Evolutionary conservation across 2,113 vertebrate species (phyloP).

Genomic region (Ictalurus punctatus): DNA sequence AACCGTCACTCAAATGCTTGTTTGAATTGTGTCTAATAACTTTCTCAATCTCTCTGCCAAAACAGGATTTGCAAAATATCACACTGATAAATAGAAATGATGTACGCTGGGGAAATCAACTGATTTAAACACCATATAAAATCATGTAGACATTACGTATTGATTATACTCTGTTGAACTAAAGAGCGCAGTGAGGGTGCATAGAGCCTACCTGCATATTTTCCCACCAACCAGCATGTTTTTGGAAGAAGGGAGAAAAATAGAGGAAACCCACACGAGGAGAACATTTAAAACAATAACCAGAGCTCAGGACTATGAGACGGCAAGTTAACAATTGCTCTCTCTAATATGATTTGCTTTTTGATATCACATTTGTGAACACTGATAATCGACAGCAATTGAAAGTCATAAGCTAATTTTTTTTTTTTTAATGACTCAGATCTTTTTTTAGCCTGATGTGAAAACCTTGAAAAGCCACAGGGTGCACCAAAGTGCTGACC

Average conservation of each 20-base stretch:
- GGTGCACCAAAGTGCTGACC: neutral
- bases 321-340: neutral
- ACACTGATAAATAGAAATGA: neutral
- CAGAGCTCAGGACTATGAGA: neutral
- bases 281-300: neutral
- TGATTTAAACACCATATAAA: neutral
- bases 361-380: neutral
- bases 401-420: neutral
- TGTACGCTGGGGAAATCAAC: neutral
- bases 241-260: neutral
- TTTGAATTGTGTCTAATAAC: neutral
- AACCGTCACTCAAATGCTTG: neutral
- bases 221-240: neutral
- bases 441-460: neutral
- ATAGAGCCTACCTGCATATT: neutral
- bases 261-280: neutral
- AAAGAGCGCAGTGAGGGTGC: neutral
- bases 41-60: neutral
- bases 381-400: neutral
- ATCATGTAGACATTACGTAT: neutral
- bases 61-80: neutral
- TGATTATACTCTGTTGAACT: neutral
- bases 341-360: neutral
- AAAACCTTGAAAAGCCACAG: neutral
- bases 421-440: neutral